Evolutionary conservation across 2,888 invertebrate genomes (phyloP), one percentile per base, ranked within the genome.

Genomic region (Uloborus plumipes): DNA sequence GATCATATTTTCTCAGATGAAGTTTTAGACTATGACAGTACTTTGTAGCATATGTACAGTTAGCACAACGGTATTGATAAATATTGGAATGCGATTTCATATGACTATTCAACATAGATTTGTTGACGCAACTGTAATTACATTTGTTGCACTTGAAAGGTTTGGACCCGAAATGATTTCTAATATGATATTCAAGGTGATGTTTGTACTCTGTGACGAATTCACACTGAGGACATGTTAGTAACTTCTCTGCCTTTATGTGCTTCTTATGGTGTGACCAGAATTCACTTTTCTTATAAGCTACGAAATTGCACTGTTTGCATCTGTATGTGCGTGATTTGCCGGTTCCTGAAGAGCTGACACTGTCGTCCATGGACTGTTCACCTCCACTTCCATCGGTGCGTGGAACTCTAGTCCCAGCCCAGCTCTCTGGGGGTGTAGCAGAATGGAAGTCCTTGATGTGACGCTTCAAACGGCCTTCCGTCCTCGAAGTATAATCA

Each of bases 151-250:
- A 99, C 88, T 95, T 94, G 91, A 95, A 98, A 1, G 99, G 99
- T 88, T 99, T 99, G 0, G 94, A 94, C 55, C 97, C 97, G 87
- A 94, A 92, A 89, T 99, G 99, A 89, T 98, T 98, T 61, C 96
- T 92, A 88, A 98, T 92, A 89, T 98, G 99, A 88, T 99, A 99
- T 88, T 99, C 98, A 82, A 99, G 90, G 87, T 99, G 99, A 88
- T 99, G 99, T 88, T 99, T 99, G 91, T 97, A 96, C 89, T 99
- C 98, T 0, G 99, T 99, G 4, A 98, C 97, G 88, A 99, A 99
- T 0, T 96, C 95, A 88, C 99, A 99, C 87, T 94, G 93, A 6
- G 94, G 93, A 88, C 99, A 99, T 84, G 93, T 93, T 47, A 99
- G 91, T 86, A 95, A 92, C 88, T 98, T 98, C 87, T 99, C 98